Percentiles rank a stretch among this genome's conserved stretches.
phyloP scores from a whole-genome alignment of 2,113 vertebrate genomes.

The Parus major region DNA sequence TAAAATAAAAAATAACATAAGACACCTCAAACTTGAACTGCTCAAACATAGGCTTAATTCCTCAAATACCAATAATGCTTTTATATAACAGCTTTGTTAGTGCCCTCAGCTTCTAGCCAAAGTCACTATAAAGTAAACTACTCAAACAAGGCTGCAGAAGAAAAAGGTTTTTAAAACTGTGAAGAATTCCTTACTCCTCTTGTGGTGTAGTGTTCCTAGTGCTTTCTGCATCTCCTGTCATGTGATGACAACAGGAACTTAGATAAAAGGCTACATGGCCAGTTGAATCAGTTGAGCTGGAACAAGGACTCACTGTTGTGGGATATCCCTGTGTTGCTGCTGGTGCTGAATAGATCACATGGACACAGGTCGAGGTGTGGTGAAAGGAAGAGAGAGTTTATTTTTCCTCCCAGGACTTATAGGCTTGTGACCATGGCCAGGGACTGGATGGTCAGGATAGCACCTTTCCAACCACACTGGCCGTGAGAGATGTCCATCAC shows the following conservation, averaged over 20 bases:
- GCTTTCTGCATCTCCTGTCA: not conserved
- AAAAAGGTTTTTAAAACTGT: not conserved
- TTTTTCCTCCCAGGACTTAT: no score
- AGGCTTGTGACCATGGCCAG: no score
- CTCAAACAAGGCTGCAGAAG: not conserved
- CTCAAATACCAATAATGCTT: not conserved
- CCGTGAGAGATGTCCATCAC: no score
- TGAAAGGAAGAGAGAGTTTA: no score
- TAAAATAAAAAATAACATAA: constrained; percentile 21
- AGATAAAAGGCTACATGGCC: not conserved
- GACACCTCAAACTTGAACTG: not conserved
- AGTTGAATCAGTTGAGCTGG: not conserved
- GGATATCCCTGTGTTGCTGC: not conserved
- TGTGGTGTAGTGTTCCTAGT: not conserved
- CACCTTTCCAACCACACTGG: no score
- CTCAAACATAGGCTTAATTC: not conserved
- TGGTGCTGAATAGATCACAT: no score
- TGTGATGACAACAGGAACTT: not conserved
- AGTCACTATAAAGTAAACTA: not conserved
- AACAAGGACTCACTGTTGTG: not conserved
- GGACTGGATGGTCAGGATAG: no score
- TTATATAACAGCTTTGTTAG: not conserved
- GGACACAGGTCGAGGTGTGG: no score
- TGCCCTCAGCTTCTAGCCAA: not conserved
- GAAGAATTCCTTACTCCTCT: not conserved